Conservation (phyloP, 2,888 invertebrate genomes). For the Danaus chrysippus region DNA sequence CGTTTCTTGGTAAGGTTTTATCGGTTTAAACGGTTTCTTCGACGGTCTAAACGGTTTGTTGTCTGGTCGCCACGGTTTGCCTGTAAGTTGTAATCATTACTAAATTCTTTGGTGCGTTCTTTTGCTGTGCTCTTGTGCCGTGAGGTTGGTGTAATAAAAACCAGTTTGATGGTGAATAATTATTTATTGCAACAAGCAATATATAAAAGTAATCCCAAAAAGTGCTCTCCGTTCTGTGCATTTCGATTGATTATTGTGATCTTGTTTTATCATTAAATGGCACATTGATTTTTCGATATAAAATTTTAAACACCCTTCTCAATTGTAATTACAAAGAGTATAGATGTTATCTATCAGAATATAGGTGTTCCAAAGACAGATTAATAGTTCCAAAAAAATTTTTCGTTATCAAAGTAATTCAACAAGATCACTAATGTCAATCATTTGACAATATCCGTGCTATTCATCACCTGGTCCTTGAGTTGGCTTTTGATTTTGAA, state of each 20-base stretch:
- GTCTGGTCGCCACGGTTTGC: constrained; percentile 67
- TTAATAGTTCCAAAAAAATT: constrained; percentile 21
- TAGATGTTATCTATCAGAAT: constrained; percentile 17
- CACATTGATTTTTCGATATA: constrained; percentile 29
- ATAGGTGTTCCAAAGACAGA: constrained; percentile 20
- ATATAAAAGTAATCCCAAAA: constrained; percentile 50
- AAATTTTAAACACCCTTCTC: constrained; percentile 29
- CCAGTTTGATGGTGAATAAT: constrained; percentile 72
- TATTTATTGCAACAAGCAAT: constrained; percentile 74
- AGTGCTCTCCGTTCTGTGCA: constrained; percentile 57
- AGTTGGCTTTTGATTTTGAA: constrained; percentile 52
- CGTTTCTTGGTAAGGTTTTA: constrained; percentile 66
- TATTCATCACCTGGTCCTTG: constrained; percentile 75
- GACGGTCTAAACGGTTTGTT: constrained; percentile 69
- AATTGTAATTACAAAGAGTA: constrained; percentile 27
- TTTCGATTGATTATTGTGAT: constrained; percentile 63
- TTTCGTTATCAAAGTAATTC: constrained; percentile 26
- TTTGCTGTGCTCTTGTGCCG: constrained; percentile 53
- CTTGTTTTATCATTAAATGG: constrained; percentile 44
- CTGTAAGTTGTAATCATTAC: constrained; percentile 72
- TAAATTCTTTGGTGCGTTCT: constrained; percentile 60
- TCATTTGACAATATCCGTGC: constrained; percentile 57
- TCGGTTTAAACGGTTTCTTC: constrained; percentile 73
- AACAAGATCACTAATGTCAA: constrained; percentile 70
- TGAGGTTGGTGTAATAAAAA: constrained; percentile 76